phyloP scores from a whole-genome alignment of 2,797 vertebrate species.

The Hypotaenidia philippensis region DNA sequence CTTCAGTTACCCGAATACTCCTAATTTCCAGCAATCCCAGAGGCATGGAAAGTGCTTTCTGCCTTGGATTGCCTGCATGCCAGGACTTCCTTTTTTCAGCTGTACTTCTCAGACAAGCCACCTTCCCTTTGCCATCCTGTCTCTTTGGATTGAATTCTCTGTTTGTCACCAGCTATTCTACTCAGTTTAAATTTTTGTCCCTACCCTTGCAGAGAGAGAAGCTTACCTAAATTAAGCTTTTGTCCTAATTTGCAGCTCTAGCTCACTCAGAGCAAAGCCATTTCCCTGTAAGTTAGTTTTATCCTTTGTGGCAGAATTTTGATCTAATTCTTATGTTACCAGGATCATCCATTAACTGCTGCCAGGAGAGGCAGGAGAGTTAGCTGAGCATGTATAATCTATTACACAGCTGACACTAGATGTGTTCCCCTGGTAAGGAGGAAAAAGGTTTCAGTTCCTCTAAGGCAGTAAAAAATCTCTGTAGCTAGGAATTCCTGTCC shows the following conservation, averaged over 20 bases:
- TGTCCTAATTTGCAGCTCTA: background rate
- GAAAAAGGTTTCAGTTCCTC: background rate
- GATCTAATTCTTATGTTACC: background rate
- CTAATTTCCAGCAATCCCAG: slow-evolving; percentile 14
- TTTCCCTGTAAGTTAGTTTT: background rate
- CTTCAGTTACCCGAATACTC: slow-evolving; percentile 13
- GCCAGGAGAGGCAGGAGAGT: background rate
- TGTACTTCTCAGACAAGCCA: slow-evolving; percentile 18
- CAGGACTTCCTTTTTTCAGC: slow-evolving; percentile 26
- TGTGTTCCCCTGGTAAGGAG: background rate
- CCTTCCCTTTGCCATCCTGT: background rate
- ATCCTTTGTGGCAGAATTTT: background rate
- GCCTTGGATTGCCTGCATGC: slow-evolving; percentile 30
- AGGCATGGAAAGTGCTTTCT: slow-evolving; percentile 17
- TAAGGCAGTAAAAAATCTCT: background rate
- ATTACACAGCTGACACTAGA: background rate
- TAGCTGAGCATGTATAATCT: background rate
- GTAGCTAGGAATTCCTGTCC: background rate
- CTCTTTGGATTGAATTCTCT: background rate
- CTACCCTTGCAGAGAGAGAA: background rate
- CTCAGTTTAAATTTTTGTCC: background rate
- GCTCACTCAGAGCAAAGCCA: background rate
- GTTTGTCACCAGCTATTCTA: slow-evolving; percentile 9
- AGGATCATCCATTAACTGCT: background rate
- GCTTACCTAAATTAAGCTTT: background rate